Percentiles rank a stretch among this genome's conserved stretches.
phyloP scores from a whole-genome alignment of 2,113 vertebrate species.

The Hypocryptadius cinnamomeus region DNA sequence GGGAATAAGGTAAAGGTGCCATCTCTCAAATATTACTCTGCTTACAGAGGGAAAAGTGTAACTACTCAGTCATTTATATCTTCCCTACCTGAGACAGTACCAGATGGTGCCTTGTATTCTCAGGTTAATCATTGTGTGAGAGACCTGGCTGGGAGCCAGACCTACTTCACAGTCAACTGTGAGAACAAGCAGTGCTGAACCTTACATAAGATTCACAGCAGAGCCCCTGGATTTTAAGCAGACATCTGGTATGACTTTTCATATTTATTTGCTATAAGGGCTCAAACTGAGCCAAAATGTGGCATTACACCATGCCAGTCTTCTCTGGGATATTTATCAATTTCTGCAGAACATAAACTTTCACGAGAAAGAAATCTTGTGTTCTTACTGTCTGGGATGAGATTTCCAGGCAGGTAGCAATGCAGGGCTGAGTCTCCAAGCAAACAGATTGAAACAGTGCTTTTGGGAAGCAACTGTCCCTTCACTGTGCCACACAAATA shows the following conservation, averaged over 20 bases:
- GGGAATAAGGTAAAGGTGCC: not conserved
- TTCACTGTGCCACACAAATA: not conserved
- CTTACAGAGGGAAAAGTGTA: constrained; percentile 13
- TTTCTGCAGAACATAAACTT: constrained; percentile 9
- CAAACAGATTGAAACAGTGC: not conserved
- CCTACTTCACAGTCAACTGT: constrained; percentile 37
- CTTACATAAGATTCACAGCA: constrained; percentile 53
- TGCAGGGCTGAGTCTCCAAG: not conserved
- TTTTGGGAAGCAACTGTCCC: constrained; percentile 1
- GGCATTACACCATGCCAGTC: not conserved
- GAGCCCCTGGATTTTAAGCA: constrained; percentile 50
- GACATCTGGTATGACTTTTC: constrained; percentile 44
- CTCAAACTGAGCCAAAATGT: constrained; percentile 11
- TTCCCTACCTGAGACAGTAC: constrained; percentile 64
- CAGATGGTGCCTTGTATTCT: constrained; percentile 68
- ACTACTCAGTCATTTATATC: constrained; percentile 32
- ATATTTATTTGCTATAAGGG: constrained; percentile 20
- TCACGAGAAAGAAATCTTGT: not conserved
- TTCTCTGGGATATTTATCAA: not conserved
- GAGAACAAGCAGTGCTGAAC: constrained; percentile 53
- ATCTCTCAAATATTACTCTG: not conserved
- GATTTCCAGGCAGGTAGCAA: not conserved
- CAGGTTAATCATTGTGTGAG: constrained; percentile 63
- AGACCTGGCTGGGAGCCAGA: constrained; percentile 69
- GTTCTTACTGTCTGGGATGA: not conserved